Evolutionary conservation across 2,888 invertebrate genomes (phyloP), one percentile per base, ranked within the genome.

Genomic region (Acronicta leporina): DNA sequence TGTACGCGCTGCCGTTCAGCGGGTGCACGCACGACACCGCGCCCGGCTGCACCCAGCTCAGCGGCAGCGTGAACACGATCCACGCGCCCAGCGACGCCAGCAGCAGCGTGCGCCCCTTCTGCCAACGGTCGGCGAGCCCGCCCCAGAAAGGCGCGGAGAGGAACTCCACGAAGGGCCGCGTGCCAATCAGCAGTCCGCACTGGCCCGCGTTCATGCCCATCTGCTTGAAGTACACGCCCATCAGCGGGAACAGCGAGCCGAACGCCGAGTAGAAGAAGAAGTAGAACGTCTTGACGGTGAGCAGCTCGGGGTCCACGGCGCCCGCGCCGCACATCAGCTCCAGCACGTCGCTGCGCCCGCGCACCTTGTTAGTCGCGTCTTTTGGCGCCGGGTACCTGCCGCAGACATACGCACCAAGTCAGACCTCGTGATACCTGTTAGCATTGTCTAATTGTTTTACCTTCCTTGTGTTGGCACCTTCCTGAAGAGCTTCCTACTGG

Each of bases 241-340:
- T 98, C 66, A 99, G 95, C 0, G 99, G 99, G 88, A 99, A 99
- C 14, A 99, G 95, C 0, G 99, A 99, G 7, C 99, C 99, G 88
- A 99, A 99, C 1, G 99, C 99, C 43, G 99, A 98, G 92, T 99
- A 99, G 95, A 99, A 99, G 95, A 99, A 99, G 94, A 99, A 99
- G 91, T 99, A 99, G 93, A 99, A 99, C 20, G 98, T 97, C 92
- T 99, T 99, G 77, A 99, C 98, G 55, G 99, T 97, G 75, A 99
- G 95, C 53, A 99, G 95, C 89, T 99, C 98, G 79, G 97, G 97
- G 89, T 99, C 98, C 42, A 98, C 97, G 38, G 96, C 95, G 68
- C 88, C 92, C 0, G 97, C 97, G 35, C 98, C 97, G 87, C 97
- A 97, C 72, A 98, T 89, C 90, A 97, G 95, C 94, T 98, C 98